A percentile compares a stretch with the other conserved stretches of the same genome.
Evolutionary conservation across 2,797 vertebrate genomes (phyloP).

Genomic region (Cheirogaleus major): DNA sequence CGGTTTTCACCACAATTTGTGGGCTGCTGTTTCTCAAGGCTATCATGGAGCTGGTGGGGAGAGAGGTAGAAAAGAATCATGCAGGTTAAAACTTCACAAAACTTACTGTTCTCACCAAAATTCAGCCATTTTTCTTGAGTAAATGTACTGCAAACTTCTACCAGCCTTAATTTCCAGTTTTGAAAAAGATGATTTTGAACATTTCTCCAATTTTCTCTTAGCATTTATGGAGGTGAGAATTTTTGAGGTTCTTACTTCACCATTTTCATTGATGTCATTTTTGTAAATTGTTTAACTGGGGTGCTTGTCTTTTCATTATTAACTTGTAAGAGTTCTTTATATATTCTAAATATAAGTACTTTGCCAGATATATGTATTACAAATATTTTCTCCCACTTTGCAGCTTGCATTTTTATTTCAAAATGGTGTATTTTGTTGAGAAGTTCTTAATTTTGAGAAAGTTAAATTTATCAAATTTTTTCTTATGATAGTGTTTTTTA

Average conservation of each 20-base stretch:
- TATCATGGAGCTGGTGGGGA: not conserved
- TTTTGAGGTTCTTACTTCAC: not conserved
- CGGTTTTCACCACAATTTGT: not conserved
- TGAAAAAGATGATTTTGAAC: not conserved
- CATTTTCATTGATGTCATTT: not conserved
- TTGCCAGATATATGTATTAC: too few species aligned
- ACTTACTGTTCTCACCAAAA: not conserved
- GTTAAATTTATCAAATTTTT: not conserved
- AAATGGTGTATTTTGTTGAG: not conserved
- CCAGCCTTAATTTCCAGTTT: not conserved
- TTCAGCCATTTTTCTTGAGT: too few species aligned
- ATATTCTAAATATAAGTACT: too few species aligned
- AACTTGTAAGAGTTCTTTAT: not conserved
- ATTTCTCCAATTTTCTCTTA: not conserved
- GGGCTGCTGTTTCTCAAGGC: not conserved
- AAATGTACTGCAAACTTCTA: too few species aligned
- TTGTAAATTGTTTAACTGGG: not conserved
- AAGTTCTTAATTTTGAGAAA: not conserved
- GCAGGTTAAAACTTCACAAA: not conserved
- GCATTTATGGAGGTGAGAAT: not conserved
- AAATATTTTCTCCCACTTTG: too few species aligned
- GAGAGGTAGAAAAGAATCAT: not conserved
- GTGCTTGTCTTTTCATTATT: not conserved
- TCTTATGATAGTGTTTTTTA: not conserved
- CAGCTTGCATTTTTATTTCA: not conserved